phyloP scores from a whole-genome alignment of 2,113 vertebrate species.

The Periophthalmodon schlosseri region DNA sequence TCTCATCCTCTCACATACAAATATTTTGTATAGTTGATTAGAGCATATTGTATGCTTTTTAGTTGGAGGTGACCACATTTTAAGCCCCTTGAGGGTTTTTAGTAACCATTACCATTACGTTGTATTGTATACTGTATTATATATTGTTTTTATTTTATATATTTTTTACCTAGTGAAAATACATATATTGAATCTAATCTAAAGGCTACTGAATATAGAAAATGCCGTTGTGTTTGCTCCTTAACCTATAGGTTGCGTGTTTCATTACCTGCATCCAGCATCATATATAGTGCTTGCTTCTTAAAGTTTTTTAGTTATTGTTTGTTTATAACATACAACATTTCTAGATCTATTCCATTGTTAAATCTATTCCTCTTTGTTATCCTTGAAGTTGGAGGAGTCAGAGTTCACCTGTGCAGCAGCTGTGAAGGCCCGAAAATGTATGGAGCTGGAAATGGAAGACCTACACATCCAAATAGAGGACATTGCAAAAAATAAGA shows the following conservation, averaged over 20 bases:
- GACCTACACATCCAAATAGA: slow-evolving; percentile 97
- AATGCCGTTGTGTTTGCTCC: background rate
- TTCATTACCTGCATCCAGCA: background rate
- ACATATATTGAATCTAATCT: no score
- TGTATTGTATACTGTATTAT: no score
- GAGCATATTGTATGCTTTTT: no score
- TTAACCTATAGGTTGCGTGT: background rate
- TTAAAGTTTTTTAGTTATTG: background rate
- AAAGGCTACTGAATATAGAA: no score
- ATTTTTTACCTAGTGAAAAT: no score
- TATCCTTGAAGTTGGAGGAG: slow-evolving; percentile 87
- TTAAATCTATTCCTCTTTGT: background rate
- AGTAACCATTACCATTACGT: no score
- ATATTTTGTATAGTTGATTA: no score
- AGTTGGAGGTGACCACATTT: no score
- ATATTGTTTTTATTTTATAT: no score
- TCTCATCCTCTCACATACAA: no score
- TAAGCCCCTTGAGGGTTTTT: no score
- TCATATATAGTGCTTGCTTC: background rate
- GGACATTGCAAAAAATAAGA: slow-evolving; percentile 89
- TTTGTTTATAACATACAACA: background rate
- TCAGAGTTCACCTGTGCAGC: slow-evolving; percentile 92
- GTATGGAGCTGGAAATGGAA: slow-evolving; percentile 96
- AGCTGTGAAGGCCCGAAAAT: slow-evolving; percentile 93
- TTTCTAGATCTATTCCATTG: background rate